Conservation (phyloP, 1,140 invertebrate species). For the Centruroides vittatus region DNA sequence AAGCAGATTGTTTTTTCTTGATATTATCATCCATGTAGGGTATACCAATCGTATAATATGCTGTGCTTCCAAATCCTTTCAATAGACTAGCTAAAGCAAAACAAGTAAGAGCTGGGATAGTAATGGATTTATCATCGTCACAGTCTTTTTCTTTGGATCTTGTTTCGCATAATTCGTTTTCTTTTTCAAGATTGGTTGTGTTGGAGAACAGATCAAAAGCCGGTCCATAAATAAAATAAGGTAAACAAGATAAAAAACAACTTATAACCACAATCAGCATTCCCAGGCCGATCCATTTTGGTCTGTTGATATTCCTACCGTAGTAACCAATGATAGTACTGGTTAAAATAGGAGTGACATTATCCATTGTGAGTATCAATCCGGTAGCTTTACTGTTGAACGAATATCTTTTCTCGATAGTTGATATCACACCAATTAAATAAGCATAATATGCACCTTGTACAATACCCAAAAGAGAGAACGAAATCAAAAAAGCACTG, state of each 20-base stretch:
- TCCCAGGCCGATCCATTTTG: slow-evolving; percentile 52
- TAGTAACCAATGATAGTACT: slow-evolving; percentile 10
- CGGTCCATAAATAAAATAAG: slow-evolving; percentile 49
- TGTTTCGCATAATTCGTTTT: not conserved
- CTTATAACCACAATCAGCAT: slow-evolving; percentile 50
- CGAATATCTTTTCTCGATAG: slow-evolving; percentile 40
- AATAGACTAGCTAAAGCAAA: slow-evolving; percentile 13
- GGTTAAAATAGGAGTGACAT: slow-evolving; percentile 10
- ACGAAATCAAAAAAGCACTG: slow-evolving; percentile 7
- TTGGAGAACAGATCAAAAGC: slow-evolving; percentile 14
- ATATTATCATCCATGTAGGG: slow-evolving; percentile 28
- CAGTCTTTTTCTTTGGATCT: not conserved
- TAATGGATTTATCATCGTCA: not conserved
- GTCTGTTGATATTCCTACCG: slow-evolving; percentile 42
- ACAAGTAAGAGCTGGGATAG: slow-evolving; percentile 1
- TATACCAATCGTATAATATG: slow-evolving; percentile 21
- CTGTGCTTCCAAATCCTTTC: slow-evolving; percentile 16
- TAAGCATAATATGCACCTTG: slow-evolving; percentile 16
- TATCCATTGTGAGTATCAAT: slow-evolving; percentile 25
- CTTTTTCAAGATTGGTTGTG: not conserved
- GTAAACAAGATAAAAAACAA: slow-evolving; percentile 45
- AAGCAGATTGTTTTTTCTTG: slow-evolving; percentile 22
- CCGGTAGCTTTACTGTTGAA: slow-evolving; percentile 58
- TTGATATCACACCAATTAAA: slow-evolving; percentile 12
- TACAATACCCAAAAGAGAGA: slow-evolving; percentile 4